Evolutionary conservation across 2,797 vertebrate species (phyloP).

Genomic region (Sciurus vulgaris): DNA sequence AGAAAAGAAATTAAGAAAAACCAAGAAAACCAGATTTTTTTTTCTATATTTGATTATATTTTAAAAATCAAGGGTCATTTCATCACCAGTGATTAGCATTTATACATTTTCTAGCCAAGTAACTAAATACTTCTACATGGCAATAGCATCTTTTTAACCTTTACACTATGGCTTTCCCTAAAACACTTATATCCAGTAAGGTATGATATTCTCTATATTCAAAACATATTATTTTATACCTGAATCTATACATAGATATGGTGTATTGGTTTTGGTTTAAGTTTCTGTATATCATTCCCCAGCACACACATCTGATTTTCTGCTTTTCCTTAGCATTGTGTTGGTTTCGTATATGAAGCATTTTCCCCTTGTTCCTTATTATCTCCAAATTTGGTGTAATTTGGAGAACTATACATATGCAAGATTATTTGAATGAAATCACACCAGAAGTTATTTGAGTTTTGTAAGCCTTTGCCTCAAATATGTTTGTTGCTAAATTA

Average conservation of each 20-base stretch:
- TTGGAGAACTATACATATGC: background rate
- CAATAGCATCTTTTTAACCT: constrained; percentile 12
- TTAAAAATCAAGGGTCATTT: background rate
- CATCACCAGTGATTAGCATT: background rate
- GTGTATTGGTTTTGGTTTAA: background rate
- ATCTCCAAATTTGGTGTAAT: constrained; percentile 40
- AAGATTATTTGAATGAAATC: background rate
- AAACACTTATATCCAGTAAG: constrained; percentile 3
- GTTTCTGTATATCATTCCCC: background rate
- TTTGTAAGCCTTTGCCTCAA: constrained; percentile 31
- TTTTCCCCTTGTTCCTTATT: background rate
- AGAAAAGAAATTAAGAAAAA: constrained; percentile 7
- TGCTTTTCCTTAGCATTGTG: background rate
- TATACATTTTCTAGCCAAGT: background rate
- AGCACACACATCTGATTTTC: background rate
- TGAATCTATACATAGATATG: background rate
- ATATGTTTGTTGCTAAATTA: constrained; percentile 57
- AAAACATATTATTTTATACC: background rate
- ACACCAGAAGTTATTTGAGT: constrained; percentile 2
- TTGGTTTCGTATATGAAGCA: background rate
- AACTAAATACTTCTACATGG: background rate
- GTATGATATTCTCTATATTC: background rate
- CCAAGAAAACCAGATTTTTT: background rate
- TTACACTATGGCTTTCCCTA: background rate
- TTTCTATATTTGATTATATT: constrained; percentile 4